Evolutionary conservation across 2,797 vertebrate genomes (phyloP), one percentile per base, ranked within the genome.

Genomic region (Melanotaenia nigrans): DNA sequence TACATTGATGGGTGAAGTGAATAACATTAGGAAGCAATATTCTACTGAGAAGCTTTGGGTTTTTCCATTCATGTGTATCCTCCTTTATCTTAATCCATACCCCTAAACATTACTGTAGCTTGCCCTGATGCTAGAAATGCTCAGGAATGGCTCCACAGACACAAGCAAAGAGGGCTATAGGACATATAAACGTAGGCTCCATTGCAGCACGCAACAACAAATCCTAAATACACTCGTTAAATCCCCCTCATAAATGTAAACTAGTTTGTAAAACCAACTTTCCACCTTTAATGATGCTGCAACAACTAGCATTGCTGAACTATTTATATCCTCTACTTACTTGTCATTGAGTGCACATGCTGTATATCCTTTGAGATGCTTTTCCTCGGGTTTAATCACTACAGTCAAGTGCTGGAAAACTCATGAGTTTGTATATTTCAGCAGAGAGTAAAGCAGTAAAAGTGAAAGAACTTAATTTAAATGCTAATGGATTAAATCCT

Each of bases 301-400:
- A 28, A 51, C 33, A 16, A 8, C 60, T 36, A 54, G 24, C 28
- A 54, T 25, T 13, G 12, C 35, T 61, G 64, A 70, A 58, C 53
- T 49, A 35, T 32, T 80, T 68, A 64, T 25, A 68, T 32, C 40
- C 68, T 58, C n/a, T 28, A 63, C 68, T 75, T 28, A 63, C 68
- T 75, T 77, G 54, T 71, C 53, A 72, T 22, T 81, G 59, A 75
- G 49, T 20, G 55, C 71, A 79, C 68, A 70, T 16, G 1, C 22
- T 47, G 13, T 32, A 68, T 78, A 61, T 72, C n/a, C 10, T 45
- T 73, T 69, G 45, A 60, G 68, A 58, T 61, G 75, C 64, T 71
- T 56, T 28, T 68, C 67, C 69, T 10, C 20, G 6, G 55, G 76
- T 65, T 79, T 66, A 75, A 82, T 85, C 65, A 78, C 66, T 71